Conservation (phyloP, 2,888 invertebrate genomes). For the Heterodera filipjevi region DNA sequence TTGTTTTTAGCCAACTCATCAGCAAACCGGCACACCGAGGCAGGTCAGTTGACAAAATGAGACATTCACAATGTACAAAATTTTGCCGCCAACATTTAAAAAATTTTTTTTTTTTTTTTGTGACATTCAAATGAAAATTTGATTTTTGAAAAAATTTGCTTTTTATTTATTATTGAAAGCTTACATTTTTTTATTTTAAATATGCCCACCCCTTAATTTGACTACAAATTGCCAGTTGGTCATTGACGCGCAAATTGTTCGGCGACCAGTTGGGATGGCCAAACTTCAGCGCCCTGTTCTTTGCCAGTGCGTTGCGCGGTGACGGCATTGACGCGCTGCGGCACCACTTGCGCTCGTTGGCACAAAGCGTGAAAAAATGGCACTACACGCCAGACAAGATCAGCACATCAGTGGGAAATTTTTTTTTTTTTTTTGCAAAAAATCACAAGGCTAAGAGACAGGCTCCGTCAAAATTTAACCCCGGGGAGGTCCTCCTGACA, state of each 20-base stretch:
- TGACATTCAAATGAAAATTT: too few species aligned
- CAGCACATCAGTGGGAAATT: slow-evolving; percentile 42
- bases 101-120: neutral
- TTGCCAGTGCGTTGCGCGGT: slow-evolving; percentile 50
- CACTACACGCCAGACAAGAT: slow-evolving; percentile 40
- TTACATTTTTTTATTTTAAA: too few species aligned
- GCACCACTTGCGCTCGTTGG: slow-evolving; percentile 46
- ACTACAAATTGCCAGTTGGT: too few species aligned
- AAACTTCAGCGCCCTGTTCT: slow-evolving; percentile 72
- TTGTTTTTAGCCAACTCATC: slow-evolving; percentile 48
- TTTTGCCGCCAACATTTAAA: too few species aligned
- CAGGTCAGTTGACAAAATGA: too few species aligned
- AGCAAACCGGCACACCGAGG: slow-evolving; percentile 56
- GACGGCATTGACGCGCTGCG: slow-evolving; percentile 60
- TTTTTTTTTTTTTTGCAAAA: neutral
- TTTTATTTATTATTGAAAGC: too few species aligned
- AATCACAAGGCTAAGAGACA: neutral
- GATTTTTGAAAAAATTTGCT: too few species aligned
- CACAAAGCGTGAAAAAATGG: slow-evolving; percentile 49
- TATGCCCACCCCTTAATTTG: too few species aligned
- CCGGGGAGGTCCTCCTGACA: too few species aligned
- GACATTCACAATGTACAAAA: too few species aligned
- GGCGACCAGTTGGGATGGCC: slow-evolving; percentile 72
- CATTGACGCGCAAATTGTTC: slow-evolving; percentile 39
- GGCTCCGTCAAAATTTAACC: too few species aligned